Conservation (phyloP, 64 coral and sea anemone genomes). For the Porites australiensis region DNA sequence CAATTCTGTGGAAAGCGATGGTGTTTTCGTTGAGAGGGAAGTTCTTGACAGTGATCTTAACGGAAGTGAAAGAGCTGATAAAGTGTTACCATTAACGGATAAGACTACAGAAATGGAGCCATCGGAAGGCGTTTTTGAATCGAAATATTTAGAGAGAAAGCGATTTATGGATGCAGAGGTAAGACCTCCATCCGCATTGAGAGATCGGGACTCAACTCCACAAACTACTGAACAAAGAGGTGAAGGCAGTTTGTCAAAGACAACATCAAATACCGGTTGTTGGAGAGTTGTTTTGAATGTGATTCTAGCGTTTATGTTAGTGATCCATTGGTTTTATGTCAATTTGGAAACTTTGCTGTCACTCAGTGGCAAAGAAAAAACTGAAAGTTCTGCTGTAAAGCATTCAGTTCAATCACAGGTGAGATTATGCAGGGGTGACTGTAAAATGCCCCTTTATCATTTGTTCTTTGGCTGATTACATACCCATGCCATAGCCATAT, state of each 20-base stretch:
- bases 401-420: constrained; percentile 13
- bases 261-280: too few relatives aligned
- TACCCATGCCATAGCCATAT: too few relatives aligned
- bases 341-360: constrained; percentile 49
- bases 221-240: neutral
- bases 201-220: neutral
- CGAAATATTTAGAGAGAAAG: neutral
- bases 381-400: neutral
- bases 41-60: neutral
- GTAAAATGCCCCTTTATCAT: neutral
- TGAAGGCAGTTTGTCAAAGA: neutral
- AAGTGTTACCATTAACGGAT: neutral
- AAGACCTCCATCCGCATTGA: neutral
- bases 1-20: neutral
- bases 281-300: constrained; percentile 43
- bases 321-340: constrained; percentile 19
- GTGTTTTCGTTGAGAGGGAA: neutral
- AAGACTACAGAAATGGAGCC: neutral
- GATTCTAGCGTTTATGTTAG: constrained; percentile 31
- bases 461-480: neutral
- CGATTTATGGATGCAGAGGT: neutral
- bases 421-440: neutral
- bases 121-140: neutral
- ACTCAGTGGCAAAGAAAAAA: too few relatives aligned
- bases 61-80: neutral